Base-by-base conservation (phyloP, 1,140 invertebrate genomes). In the Zaprionus capensis region DNA sequence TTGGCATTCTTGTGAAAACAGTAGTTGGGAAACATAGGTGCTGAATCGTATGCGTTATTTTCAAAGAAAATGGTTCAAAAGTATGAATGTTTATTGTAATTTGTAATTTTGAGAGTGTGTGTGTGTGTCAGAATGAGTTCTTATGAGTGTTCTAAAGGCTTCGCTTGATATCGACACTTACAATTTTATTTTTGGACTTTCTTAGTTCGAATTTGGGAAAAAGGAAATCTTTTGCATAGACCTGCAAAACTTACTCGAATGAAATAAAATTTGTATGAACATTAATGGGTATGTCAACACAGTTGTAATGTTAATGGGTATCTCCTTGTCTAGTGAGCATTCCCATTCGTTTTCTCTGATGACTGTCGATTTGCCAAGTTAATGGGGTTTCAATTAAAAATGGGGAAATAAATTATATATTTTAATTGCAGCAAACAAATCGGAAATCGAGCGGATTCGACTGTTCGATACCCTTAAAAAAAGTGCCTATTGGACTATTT, bases 21-120 rank as follows among this genome's bases (percentile, higher is more conserved):
- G 51, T 76, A 88, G 73, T 87, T 87, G 79, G 84, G 84, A 73
- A 78, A 83, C 84, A 87, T 58, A 24, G 62, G 20, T 51, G 17
- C 44, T 34, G 7, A 15, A 12, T 34, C 20, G 6, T 38, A 36
- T 53, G 51, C 51, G 62, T 65, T 38, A 20, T 77, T 59, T 51
- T 12, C 3, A 17, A 51, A 22, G 28, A 34, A 11, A 20, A 20
- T 17, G 1, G 46, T 62, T 11, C 15, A 26, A 61, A 57, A 49
- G 58, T 55, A 61, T 49, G 41, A 6, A 41, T 31, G 9, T 51
- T 12, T 68, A 22, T 22, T 59, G 20, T 20, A 41, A 20, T 34
- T 28, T 20, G 28, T 71, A 49, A 55, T 49, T 71, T 59, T 51
- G 26, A n/a, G 12, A 34, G 20, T 53, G 26, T 61, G 57, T 41